phyloP scores from a whole-genome alignment of 2,113 vertebrate species.

The Empidonax traillii region DNA sequence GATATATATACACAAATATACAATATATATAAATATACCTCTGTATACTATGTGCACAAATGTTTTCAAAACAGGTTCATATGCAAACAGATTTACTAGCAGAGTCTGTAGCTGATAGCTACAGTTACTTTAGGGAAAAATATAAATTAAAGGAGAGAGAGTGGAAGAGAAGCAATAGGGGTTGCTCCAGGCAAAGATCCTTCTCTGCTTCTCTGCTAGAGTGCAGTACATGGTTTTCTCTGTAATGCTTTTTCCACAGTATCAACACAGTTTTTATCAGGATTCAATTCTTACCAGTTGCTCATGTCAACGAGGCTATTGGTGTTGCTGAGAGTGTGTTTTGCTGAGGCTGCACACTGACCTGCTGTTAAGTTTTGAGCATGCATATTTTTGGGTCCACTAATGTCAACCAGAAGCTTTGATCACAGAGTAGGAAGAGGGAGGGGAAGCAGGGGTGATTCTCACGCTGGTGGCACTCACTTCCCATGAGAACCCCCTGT shows the following conservation, averaged over 20 bases:
- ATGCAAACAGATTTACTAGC: not conserved
- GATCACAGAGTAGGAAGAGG: not conserved
- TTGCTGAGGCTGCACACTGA: not conserved
- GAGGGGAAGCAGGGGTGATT: not conserved
- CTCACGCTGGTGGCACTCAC: not conserved
- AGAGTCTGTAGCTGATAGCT: not conserved
- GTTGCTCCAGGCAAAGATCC: not conserved
- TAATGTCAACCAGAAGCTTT: not conserved
- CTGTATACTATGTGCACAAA: not conserved
- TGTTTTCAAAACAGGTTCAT: not conserved
- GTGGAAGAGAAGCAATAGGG: not conserved
- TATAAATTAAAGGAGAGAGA: not conserved
- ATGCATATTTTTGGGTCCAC: not conserved
- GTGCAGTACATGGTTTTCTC: rapidly evolving
- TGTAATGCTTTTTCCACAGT: not conserved
- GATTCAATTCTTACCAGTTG: not conserved
- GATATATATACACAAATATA: not conserved
- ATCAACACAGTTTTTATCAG: not conserved
- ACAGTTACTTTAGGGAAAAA: not conserved
- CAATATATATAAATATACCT: not conserved
- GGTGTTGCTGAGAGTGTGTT: not conserved
- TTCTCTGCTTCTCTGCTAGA: not conserved
- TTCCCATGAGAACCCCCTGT: slow-evolving; percentile 31
- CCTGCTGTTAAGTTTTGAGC: not conserved
- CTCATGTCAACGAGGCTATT: not conserved